Evolutionary conservation across 23 tunicate species (phyloP).

Genomic region (Botrylloides violaceus): DNA sequence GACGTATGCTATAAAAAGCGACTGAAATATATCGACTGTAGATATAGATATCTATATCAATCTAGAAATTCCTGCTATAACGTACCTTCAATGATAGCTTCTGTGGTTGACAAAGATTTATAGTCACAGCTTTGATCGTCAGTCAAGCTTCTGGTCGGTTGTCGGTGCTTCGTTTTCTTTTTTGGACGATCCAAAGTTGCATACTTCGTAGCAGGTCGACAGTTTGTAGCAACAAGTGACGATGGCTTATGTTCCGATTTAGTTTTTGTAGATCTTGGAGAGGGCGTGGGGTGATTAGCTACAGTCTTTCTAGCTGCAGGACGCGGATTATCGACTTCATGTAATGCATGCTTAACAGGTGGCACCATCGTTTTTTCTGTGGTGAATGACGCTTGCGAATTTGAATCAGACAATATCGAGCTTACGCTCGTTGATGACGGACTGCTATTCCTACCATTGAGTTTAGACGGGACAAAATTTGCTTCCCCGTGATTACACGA

Average conservation of each 20-base stretch:
- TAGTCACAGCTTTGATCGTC: constrained; percentile 15
- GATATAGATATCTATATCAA: no score
- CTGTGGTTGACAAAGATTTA: not conserved
- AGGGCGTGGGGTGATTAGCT: constrained; percentile 2
- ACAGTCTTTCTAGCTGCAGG: constrained; percentile 7
- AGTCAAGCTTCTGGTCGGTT: not conserved
- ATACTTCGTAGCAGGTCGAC: not conserved
- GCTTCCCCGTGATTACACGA: not conserved
- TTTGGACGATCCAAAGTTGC: constrained; percentile 12
- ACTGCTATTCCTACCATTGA: not conserved
- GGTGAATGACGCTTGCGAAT: constrained; percentile 11
- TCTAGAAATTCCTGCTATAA: no score
- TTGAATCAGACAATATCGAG: constrained; percentile 12
- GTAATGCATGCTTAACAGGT: not conserved
- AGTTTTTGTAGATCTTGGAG: constrained; percentile 3
- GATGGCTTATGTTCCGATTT: not conserved
- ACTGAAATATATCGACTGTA: no score
- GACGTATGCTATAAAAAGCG: no score
- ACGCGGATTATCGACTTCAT: not conserved
- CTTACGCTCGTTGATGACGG: constrained; percentile 23
- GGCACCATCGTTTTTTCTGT: not conserved
- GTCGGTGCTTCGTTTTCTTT: not conserved
- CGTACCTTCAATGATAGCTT: not conserved
- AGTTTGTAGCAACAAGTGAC: not conserved
- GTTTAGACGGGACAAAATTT: not conserved